Conservation (phyloP, 1,140 invertebrate species). For the Nasonia longicornis region DNA sequence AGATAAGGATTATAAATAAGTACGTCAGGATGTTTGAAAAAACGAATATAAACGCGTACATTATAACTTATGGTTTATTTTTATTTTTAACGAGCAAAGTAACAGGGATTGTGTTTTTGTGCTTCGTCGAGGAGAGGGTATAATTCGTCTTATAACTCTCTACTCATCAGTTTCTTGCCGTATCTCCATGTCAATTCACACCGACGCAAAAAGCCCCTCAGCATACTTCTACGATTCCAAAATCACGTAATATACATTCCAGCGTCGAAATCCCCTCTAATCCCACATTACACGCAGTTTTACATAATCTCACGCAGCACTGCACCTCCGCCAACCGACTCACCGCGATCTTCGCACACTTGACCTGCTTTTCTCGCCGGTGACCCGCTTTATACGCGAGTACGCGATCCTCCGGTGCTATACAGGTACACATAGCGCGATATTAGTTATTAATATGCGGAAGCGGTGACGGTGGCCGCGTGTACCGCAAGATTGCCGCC, state of each 20-base stretch:
- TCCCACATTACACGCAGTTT: not conserved
- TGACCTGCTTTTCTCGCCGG: constrained; percentile 10
- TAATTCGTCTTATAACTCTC: not conserved
- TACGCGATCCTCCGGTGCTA: not conserved
- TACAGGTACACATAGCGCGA: not conserved
- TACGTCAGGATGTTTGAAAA: not conserved
- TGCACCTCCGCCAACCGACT: no score
- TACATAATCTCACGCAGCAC: not conserved
- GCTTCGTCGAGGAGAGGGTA: no score
- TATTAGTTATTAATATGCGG: constrained; percentile 38
- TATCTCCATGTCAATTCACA: no score
- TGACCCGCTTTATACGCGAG: not conserved
- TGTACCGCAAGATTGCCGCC: not conserved
- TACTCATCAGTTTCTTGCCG: no score
- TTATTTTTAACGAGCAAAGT: no score
- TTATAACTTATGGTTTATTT: no score
- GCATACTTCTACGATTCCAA: no score
- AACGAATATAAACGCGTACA: not conserved
- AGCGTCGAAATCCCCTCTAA: not conserved
- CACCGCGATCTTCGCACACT: not conserved
- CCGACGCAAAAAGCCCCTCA: no score
- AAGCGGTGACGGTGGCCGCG: not conserved
- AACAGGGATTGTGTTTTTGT: no score
- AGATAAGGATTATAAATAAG: not conserved
- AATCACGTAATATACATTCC: no score